Evolutionary conservation across 2,888 invertebrate species (phyloP), one percentile per base, ranked within the genome.

Genomic region (Hesperia comma): DNA sequence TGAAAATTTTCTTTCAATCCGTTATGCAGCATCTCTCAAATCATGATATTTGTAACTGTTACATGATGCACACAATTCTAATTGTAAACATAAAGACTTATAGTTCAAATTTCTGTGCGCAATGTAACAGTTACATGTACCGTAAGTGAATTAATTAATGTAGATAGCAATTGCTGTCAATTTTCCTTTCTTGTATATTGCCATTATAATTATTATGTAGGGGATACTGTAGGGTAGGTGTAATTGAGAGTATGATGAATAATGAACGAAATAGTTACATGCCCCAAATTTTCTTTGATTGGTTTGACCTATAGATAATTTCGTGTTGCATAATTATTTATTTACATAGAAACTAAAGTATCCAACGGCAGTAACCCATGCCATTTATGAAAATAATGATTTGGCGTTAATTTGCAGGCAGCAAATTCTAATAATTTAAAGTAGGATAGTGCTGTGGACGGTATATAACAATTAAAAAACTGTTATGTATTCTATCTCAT

Each of bases 41-140:
- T 26, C 40, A 53, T 64, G 15, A 17, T 15, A n/a, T 17, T 17
- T 32, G 53, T 64, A 58, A 53, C 33, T 46, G 60, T 66, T 60
- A 66, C 53, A 33, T 54, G 46, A 46, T 55, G 55, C 54, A 54
- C 33, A 53, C 54, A 61, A 58, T 58, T 61, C 60, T 66, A 61
- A 61, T 66, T 60, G 46, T 66, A 66, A 66, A 55, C 43, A 37
- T 66, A 66, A 66, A 66, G 66, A 66, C 66, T 66, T 66, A 55
- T 66, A 55, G 66, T 66, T 66, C 66, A 66, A 66, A 32, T 54
- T 37, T 33, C 14, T 41, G 17, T 66, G 53, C 60, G 19, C 33
- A 54, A 54, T 60, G 41, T 66, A 55, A 60, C 56, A 66, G 37
- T 46, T 46, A 54, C 60, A 19, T 62, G 1, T 55, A 33, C 21